Conservation (phyloP, 2,113 vertebrate genomes). For the Laticauda laticaudata region DNA sequence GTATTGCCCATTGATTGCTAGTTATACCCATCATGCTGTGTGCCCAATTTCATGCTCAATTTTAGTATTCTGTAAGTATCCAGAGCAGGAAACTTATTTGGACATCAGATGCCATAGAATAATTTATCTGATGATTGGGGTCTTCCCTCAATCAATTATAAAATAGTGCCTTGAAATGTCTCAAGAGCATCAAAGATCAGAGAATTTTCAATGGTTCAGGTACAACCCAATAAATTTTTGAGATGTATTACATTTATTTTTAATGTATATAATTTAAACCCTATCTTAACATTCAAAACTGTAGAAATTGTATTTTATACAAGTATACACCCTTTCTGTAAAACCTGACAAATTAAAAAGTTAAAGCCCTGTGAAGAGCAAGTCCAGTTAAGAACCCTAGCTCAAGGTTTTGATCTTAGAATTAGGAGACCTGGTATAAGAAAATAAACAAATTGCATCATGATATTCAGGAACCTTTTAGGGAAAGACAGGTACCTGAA, state of each 20-base stretch:
- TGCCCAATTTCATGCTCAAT: not conserved
- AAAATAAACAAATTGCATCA: not conserved
- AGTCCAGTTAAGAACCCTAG: not conserved
- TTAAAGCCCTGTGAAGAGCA: not conserved
- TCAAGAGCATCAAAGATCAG: not conserved
- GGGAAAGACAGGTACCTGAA: not conserved
- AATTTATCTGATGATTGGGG: not conserved
- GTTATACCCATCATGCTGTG: not conserved
- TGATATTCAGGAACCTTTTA: not conserved
- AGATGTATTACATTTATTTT: not conserved
- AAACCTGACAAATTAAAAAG: not conserved
- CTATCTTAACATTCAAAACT: not conserved
- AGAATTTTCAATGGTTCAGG: not conserved
- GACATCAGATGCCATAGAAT: not conserved
- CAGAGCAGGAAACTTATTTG: not conserved
- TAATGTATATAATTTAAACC: not conserved
- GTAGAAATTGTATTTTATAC: not conserved
- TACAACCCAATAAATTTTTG: not conserved
- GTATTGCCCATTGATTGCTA: not conserved
- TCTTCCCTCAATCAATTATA: not conserved
- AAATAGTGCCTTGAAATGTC: not conserved
- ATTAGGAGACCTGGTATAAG: not conserved
- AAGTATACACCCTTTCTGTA: not conserved
- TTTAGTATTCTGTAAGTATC: not conserved
- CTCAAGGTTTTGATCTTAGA: not conserved